phyloP scores from a whole-genome alignment of 2,113 vertebrate species.

The Microcebus lehilahytsara region DNA sequence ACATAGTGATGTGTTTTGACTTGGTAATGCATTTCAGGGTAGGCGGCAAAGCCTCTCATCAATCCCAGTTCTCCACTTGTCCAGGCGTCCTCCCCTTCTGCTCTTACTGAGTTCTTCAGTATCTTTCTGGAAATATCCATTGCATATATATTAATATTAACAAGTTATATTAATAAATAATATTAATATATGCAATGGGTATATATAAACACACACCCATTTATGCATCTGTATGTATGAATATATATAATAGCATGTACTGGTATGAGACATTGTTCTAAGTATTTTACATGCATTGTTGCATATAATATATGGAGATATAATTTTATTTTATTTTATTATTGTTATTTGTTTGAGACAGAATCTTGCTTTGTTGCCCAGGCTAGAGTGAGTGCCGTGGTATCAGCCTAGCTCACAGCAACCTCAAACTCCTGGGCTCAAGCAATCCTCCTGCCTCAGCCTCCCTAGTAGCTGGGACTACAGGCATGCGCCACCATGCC shows the following conservation, averaged over 20 bases:
- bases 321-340: background rate
- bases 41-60: background rate
- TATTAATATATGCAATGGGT: background rate
- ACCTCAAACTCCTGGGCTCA: too few species aligned
- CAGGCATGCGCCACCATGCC: too few species aligned
- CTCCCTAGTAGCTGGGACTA: too few species aligned
- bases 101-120: background rate
- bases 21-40: background rate
- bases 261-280: background rate
- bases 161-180: too few species aligned
- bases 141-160: background rate
- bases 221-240: background rate
- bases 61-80: background rate
- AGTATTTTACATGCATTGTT: background rate
- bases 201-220: background rate
- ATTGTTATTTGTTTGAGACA: too few species aligned
- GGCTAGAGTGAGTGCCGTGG: too few species aligned
- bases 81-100: background rate
- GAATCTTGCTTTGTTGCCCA: too few species aligned
- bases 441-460: too few species aligned
- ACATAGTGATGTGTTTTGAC: background rate
- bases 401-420: too few species aligned
- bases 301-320: background rate
- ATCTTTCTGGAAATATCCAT: conserved; percentile 9
- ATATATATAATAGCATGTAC: background rate